Evolutionary conservation across 1,140 invertebrate genomes (phyloP).

Genomic region (Ceratosolen fusciceps): DNA sequence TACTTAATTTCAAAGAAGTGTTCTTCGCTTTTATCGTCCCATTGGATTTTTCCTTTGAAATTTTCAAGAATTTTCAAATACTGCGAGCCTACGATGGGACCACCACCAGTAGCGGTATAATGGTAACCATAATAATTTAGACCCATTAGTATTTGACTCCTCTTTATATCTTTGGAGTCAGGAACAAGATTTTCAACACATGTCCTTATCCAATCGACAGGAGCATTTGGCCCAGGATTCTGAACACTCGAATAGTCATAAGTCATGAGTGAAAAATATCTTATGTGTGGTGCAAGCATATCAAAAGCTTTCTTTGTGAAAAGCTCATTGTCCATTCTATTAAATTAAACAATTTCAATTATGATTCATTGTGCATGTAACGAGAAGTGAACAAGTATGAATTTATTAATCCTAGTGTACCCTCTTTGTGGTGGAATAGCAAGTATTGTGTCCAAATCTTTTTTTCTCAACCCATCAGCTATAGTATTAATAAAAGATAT

Average conservation of each 20-base stretch:
- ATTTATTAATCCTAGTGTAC: conserved; percentile 62
- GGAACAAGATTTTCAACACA: conserved; percentile 84
- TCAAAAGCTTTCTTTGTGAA: conserved; percentile 86
- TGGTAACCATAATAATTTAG: conserved; percentile 96
- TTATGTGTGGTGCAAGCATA: conserved; percentile 81
- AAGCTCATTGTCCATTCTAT: conserved; percentile 74
- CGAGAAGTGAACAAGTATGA: background rate
- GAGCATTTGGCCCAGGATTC: conserved; percentile 90
- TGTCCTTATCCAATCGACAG: conserved; percentile 84
- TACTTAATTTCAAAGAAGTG: conserved; percentile 91
- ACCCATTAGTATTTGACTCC: conserved; percentile 88
- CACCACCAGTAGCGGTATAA: conserved; percentile 83
- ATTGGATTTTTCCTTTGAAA: conserved; percentile 81
- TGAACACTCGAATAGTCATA: conserved; percentile 92
- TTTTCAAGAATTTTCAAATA: conserved; percentile 81
- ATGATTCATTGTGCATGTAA: conserved; percentile 6
- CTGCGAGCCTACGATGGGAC: conserved; percentile 83
- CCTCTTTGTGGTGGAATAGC: conserved; percentile 87
- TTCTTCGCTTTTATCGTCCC: conserved; percentile 84
- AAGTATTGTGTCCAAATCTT: conserved; percentile 80
- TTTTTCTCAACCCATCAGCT: conserved; percentile 70
- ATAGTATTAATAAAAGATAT: conserved; percentile 77
- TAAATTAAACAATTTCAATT: conserved; percentile 38
- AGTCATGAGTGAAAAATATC: conserved; percentile 93
- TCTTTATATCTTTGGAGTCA: conserved; percentile 73